A percentile compares a stretch with the other conserved stretches of the same genome.
These are phyloP conservation scores for Phalacrocorax aristotelis DNA, from an alignment of 2,113 vertebrate species.

Conservation along the genomic window DNA sequence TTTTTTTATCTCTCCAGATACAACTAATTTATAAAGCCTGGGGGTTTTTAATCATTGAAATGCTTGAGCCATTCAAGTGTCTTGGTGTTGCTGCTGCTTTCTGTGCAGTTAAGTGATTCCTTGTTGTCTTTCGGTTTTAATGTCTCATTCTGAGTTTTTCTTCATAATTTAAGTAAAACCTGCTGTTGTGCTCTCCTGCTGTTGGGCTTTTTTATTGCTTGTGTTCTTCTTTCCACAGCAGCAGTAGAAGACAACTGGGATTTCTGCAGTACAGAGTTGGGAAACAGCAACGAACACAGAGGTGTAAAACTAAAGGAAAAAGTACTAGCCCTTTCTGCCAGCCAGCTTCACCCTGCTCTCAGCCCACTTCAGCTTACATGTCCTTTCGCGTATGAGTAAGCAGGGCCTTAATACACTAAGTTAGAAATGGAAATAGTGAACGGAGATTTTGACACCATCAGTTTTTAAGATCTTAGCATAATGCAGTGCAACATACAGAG, in stretches of 20 bases:
- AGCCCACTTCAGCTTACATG: background rate
- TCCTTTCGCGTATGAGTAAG: background rate
- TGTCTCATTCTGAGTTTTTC: background rate
- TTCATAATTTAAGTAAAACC: background rate
- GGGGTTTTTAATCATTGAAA: background rate
- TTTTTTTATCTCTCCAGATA: background rate
- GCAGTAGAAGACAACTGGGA: background rate
- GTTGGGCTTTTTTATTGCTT: background rate
- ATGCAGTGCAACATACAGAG: background rate
- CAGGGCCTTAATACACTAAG: background rate
- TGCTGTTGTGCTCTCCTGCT: background rate
- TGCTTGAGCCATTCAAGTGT: background rate
- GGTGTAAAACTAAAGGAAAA: background rate
- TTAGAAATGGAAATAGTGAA: background rate
- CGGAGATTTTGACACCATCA: background rate
- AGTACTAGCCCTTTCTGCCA: background rate
- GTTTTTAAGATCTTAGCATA: background rate
- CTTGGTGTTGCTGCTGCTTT: background rate
- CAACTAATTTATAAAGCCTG: background rate
- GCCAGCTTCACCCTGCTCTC: background rate
- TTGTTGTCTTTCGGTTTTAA: background rate
- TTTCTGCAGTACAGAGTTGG: background rate
- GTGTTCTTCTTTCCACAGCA: background rate
- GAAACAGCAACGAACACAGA: background rate
- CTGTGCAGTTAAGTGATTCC: background rate